phyloP scores from a whole-genome alignment of 2,888 invertebrate species.

The Omphaloscelis lunosa region DNA sequence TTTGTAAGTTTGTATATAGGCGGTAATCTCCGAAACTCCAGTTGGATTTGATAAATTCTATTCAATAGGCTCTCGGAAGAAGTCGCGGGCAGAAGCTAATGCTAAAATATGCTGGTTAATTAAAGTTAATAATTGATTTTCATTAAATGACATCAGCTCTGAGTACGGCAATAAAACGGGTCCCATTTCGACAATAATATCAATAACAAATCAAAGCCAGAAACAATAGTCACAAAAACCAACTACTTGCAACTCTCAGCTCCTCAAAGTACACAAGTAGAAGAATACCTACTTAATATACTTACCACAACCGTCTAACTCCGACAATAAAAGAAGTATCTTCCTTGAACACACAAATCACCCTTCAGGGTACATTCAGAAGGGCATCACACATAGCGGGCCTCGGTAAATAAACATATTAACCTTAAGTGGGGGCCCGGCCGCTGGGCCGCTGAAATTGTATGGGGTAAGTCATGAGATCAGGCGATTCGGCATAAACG shows the following conservation, averaged over 20 bases:
- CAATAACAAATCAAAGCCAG: background rate
- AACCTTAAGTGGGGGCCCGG: conserved; percentile 81
- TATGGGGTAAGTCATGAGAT: conserved; percentile 59
- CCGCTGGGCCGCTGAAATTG: conserved; percentile 74
- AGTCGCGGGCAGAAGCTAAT: too few species aligned
- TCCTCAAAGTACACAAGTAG: conserved; percentile 32
- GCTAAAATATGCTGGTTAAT: background rate
- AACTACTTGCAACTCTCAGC: conserved; percentile 19
- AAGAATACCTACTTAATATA: conserved; percentile 21
- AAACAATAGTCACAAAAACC: conserved; percentile 16
- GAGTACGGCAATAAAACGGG: background rate
- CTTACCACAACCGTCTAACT: conserved; percentile 27
- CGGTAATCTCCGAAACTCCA: too few species aligned
- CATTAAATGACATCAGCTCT: background rate
- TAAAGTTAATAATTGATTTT: background rate
- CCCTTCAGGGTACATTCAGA: conserved; percentile 60
- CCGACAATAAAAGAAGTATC: conserved; percentile 63
- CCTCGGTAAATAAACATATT: conserved; percentile 87
- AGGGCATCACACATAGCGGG: conserved; percentile 63
- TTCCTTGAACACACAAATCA: conserved; percentile 65
- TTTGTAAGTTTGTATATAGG: too few species aligned
- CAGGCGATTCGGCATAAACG: conserved; percentile 31
- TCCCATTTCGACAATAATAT: background rate
- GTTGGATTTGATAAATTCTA: too few species aligned
- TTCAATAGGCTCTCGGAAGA: too few species aligned